phyloP scores from a whole-genome alignment of 35 echinoderm and acorn worm genomes.

The Ptychodera flava region DNA sequence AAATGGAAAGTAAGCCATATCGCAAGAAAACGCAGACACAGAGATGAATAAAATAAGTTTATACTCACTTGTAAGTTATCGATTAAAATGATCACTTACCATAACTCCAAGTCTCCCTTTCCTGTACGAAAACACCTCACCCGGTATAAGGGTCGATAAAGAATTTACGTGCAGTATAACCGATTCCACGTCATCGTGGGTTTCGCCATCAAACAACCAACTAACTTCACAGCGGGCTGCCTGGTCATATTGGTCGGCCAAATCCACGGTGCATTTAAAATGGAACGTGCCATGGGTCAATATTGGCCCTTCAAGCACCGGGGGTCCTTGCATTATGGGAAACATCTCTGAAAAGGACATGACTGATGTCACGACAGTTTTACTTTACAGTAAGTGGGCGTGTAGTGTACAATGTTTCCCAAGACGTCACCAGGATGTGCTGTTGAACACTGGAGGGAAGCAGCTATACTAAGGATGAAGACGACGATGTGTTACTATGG shows the following conservation, averaged over 20 bases:
- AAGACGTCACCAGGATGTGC: too few species aligned
- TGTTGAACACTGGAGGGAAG: too few species aligned
- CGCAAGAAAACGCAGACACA: too few species aligned
- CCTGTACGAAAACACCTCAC: background rate
- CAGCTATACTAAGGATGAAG: too few species aligned
- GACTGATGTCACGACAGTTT: too few species aligned
- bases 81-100: background rate
- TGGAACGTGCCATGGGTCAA: background rate
- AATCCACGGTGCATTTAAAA: background rate
- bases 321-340: background rate
- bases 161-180: background rate
- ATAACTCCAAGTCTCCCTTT: background rate
- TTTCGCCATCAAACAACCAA: background rate
- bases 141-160: background rate
- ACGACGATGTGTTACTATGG: too few species aligned
- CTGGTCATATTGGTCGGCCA: background rate
- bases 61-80: too few species aligned
- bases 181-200: background rate
- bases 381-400: too few species aligned
- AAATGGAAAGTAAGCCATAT: too few species aligned
- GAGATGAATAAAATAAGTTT: too few species aligned
- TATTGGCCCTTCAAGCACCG: background rate
- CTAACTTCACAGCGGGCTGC: background rate
- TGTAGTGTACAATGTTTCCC: too few species aligned
- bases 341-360: background rate